phyloP scores from a whole-genome alignment of 1,140 invertebrate genomes.

The Eriocheir sinensis region DNA sequence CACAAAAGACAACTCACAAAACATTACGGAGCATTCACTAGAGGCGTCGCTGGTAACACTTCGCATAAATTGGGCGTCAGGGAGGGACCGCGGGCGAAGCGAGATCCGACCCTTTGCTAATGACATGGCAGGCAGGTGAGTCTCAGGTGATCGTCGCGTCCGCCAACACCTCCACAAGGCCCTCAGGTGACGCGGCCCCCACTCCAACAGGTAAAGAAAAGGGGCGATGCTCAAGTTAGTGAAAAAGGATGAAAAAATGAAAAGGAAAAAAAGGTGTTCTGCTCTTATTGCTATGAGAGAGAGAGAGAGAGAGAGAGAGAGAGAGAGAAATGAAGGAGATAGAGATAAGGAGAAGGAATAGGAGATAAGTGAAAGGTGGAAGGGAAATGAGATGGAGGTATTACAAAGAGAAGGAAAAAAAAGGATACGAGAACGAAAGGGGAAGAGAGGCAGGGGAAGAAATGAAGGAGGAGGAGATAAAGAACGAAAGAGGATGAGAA shows the following conservation, averaged over 20 bases:
- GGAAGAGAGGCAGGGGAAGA: not conserved
- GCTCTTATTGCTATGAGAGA: no score
- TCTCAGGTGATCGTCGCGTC: not conserved
- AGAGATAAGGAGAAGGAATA: not conserved
- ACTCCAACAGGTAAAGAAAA: no score
- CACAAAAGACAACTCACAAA: not conserved
- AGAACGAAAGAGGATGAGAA: not conserved
- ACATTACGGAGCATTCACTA: not conserved
- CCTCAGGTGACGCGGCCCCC: not conserved
- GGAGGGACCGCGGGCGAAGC: no score
- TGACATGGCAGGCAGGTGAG: not conserved
- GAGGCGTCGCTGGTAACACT: not conserved
- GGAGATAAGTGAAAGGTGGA: not conserved
- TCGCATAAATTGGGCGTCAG: not conserved
- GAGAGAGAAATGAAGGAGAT: not conserved
- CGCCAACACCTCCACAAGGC: not conserved
- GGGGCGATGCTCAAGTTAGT: not conserved
- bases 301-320: not conserved
- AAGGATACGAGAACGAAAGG: not conserved
- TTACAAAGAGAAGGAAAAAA: not conserved
- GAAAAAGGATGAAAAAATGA: not conserved
- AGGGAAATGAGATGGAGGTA: not conserved
- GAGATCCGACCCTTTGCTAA: not conserved
- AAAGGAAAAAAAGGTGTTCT: constrained; percentile 27
- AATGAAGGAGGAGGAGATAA: not conserved